Percentiles rank a stretch among this genome's conserved stretches.
These are phyloP conservation scores for Eucriotettix oculatus DNA, from an alignment of 2,888 invertebrate genomes.

Conservation along the genomic window DNA sequence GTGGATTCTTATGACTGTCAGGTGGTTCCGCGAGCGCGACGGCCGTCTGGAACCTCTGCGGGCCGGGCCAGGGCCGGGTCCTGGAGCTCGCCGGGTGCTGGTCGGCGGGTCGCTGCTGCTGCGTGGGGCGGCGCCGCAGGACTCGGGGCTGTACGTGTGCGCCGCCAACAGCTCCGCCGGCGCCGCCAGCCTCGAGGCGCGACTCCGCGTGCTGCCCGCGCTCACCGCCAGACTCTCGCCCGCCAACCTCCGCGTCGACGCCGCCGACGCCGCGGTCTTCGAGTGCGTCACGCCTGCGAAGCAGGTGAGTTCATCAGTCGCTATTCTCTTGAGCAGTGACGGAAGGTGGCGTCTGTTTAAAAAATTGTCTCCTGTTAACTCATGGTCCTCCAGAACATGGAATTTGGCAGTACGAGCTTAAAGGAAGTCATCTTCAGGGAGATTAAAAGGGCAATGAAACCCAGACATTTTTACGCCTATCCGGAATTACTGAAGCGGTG, in stretches of 20 bases:
- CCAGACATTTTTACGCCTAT: no score
- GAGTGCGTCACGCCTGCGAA: constrained; percentile 24
- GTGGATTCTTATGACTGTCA: neutral
- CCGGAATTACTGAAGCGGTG: no score
- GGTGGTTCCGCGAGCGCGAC: constrained; percentile 4
- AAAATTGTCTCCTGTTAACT: no score
- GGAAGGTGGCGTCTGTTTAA: no score
- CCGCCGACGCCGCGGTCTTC: constrained; percentile 22
- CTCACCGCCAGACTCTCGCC: constrained; percentile 15
- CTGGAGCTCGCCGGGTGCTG: constrained; percentile 9
- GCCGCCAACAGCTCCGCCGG: constrained; percentile 22
- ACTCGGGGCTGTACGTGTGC: constrained; percentile 23
- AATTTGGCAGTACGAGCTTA: no score
- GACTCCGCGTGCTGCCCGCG: constrained; percentile 19
- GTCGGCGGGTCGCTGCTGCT: constrained; percentile 15
- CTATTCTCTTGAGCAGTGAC: no score
- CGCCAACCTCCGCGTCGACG: constrained; percentile 19
- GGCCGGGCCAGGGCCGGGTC: neutral
- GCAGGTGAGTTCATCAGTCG: constrained; percentile 12
- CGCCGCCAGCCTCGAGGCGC: constrained; percentile 17
- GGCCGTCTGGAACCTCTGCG: neutral
- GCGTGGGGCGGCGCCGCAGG: constrained; percentile 13
- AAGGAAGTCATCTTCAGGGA: no score
- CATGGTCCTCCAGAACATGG: no score
- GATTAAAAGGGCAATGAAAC: no score